phyloP scores from a whole-genome alignment of 1,140 invertebrate genomes.

The Acromyrmex heyeri region DNA sequence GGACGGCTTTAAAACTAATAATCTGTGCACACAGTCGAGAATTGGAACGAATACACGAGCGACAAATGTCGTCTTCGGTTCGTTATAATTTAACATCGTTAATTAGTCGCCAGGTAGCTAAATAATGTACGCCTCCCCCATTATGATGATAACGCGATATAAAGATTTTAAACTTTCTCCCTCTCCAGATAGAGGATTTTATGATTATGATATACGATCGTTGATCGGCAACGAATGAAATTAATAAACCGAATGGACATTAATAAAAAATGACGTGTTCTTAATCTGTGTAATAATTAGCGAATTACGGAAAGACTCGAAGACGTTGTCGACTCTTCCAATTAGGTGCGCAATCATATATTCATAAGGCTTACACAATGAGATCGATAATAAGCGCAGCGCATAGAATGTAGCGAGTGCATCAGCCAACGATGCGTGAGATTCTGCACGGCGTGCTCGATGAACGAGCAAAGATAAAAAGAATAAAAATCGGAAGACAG shows the following conservation, averaged over 20 bases:
- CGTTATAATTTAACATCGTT: conserved; percentile 56
- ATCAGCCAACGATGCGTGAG: conserved; percentile 21
- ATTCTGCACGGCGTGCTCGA: conserved; percentile 13
- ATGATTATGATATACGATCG: not conserved
- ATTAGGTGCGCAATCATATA: conserved; percentile 27
- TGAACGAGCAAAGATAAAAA: conserved; percentile 46
- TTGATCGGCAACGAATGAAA: not conserved
- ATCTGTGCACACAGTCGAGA: conserved; percentile 28
- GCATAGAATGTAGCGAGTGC: conserved; percentile 4
- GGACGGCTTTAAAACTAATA: conserved; percentile 59
- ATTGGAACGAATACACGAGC: conserved; percentile 33
- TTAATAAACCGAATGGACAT: not conserved
- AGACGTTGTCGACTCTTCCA: conserved; percentile 18
- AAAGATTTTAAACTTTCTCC: not conserved
- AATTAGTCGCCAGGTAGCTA: conserved; percentile 5
- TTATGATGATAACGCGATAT: not conserved
- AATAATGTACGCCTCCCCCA: not conserved
- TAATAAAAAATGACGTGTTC: not conserved
- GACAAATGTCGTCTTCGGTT: conserved; percentile 47
- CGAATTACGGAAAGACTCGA: conserved; percentile 13
- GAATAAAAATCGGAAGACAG: conserved; percentile 48
- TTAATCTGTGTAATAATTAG: conserved; percentile 15
- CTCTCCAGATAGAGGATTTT: not conserved
- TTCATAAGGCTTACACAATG: conserved; percentile 30
- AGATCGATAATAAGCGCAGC: conserved; percentile 53